phyloP scores from a whole-genome alignment of 2,888 invertebrate genomes.

The Drosophila cognata region DNA sequence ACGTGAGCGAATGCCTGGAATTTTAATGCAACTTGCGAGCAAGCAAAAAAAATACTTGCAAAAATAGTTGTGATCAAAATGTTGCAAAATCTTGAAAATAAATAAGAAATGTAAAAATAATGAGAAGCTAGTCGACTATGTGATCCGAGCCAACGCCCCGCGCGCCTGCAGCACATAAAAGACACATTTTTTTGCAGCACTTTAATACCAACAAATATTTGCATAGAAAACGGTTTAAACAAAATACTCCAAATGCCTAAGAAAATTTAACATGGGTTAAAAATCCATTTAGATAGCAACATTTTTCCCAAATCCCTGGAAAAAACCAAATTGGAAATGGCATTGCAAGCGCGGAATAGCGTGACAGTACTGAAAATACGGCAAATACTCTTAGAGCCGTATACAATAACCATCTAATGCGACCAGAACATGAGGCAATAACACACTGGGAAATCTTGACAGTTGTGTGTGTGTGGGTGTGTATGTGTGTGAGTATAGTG shows the following conservation, averaged over 20 bases:
- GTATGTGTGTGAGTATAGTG: constrained; percentile 13
- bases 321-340: background rate
- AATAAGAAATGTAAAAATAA: constrained; percentile 1
- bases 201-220: background rate
- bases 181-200: background rate
- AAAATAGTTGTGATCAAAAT: constrained; percentile 30
- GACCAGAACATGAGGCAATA: constrained; percentile 50
- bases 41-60: constrained; percentile 25
- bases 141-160: background rate
- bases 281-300: constrained; percentile 11
- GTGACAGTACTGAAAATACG: constrained; percentile 32
- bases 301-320: constrained; percentile 2
- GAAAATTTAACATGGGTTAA: background rate
- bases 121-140: background rate
- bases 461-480: constrained; percentile 21
- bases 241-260: background rate
- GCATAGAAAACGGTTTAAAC: background rate
- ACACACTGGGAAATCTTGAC: constrained; percentile 54
- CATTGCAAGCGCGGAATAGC: constrained; percentile 2
- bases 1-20: constrained; percentile 41
- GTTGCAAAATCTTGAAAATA: background rate
- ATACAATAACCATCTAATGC: constrained; percentile 51
- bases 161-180: background rate
- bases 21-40: constrained; percentile 35
- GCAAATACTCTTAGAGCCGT: constrained; percentile 24